phyloP scores from a whole-genome alignment of 2,113 vertebrate genomes.

The Herpailurus yagouaroundi region DNA sequence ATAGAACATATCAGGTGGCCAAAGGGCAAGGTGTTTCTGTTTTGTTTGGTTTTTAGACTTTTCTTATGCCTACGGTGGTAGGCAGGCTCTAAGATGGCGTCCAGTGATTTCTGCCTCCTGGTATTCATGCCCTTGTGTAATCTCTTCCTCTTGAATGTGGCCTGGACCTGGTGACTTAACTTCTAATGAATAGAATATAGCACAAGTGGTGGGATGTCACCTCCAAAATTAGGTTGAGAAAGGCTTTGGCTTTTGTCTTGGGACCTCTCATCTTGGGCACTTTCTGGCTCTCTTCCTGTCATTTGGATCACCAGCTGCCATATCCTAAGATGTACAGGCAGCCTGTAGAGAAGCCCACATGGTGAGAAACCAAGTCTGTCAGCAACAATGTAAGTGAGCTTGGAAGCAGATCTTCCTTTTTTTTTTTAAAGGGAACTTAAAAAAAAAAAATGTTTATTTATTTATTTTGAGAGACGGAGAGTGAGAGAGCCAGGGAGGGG shows the following conservation, averaged over 20 bases:
- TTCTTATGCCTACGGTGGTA: neutral
- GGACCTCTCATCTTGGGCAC: neutral
- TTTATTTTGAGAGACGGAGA: too few species aligned
- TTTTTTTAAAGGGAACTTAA: too few species aligned
- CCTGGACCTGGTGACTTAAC: neutral
- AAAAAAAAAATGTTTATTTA: too few species aligned
- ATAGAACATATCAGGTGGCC: neutral
- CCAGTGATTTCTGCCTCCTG: neutral
- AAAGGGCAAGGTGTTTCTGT: constrained; percentile 2
- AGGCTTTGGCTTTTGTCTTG: neutral
- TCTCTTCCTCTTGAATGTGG: neutral
- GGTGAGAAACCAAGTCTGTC: constrained; percentile 8
- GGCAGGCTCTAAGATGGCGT: neutral
- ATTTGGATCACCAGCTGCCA: neutral
- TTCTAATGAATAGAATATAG: neutral
- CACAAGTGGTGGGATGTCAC: neutral
- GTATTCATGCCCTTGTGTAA: neutral
- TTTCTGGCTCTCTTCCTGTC: neutral
- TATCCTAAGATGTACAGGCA: neutral
- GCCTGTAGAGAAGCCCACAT: neutral
- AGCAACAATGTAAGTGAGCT: neutral
- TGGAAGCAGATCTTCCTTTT: neutral
- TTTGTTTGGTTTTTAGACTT: neutral
- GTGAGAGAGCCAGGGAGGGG: too few species aligned
- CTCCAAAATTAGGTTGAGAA: constrained; percentile 28